Percentiles rank a stretch among this genome's conserved stretches.
These are phyloP conservation scores for Phytoseiulus persimilis DNA, from an alignment of 2,888 invertebrate genomes.

Conservation along the genomic window DNA sequence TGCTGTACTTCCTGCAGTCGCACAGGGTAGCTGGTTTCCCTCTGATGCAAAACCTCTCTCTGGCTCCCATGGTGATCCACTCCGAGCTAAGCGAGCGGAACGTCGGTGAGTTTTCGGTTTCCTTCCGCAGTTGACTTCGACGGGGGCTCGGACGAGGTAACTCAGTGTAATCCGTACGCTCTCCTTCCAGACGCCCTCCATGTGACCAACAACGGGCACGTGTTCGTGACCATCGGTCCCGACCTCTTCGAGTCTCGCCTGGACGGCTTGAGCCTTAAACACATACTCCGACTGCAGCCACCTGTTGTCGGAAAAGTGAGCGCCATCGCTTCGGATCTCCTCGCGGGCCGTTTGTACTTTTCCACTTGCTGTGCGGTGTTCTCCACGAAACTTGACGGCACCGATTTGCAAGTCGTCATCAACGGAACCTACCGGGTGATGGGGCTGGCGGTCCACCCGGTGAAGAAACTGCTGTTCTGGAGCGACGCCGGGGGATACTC, in stretches of 20 bases:
- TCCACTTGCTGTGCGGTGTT: conserved; percentile 35
- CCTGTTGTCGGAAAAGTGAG: conserved; percentile 33
- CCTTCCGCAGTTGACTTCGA: too few species aligned
- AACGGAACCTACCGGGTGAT: conserved; percentile 37
- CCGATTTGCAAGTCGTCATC: conserved; percentile 28
- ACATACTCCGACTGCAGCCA: conserved; percentile 15
- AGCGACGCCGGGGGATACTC: conserved; percentile 22
- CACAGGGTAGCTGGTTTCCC: conserved; percentile 37
- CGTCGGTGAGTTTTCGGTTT: background rate
- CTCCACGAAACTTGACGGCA: conserved; percentile 15
- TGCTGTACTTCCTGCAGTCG: conserved; percentile 26
- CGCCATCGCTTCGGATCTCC: conserved; percentile 31
- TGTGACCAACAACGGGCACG: conserved; percentile 25
- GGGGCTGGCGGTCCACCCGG: conserved; percentile 36
- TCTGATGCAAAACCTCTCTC: conserved; percentile 32
- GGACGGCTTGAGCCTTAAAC: conserved; percentile 27
- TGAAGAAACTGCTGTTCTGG: conserved; percentile 31
- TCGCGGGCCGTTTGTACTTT: conserved; percentile 27
- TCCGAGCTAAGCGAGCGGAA: conserved; percentile 28
- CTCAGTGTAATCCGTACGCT: background rate
- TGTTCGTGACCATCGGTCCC: conserved; percentile 25
- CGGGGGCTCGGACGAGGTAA: background rate
- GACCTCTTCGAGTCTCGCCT: conserved; percentile 20
- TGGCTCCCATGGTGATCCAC: conserved; percentile 32
- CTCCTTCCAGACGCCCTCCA: conserved; percentile 32